These are phyloP conservation scores for Oncorhynchus nerka DNA, from an alignment of 2,113 vertebrate species.

Conservation along the genomic window DNA sequence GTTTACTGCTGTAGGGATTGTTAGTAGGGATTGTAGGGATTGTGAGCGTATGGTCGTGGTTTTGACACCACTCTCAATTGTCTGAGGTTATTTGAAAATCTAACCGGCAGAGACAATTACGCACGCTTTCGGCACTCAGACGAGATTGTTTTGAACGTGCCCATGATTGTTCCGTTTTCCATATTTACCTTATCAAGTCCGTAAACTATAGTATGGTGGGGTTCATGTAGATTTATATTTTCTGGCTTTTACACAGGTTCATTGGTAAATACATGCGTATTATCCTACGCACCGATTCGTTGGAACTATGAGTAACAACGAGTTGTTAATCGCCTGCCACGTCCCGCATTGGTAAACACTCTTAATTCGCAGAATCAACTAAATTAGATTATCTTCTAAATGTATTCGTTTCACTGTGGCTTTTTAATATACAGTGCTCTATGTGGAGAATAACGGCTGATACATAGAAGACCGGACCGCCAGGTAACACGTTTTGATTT, in stretches of 20 bases:
- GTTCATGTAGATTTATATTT: not conserved
- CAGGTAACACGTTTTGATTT: too few species aligned
- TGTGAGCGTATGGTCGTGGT: constrained; percentile 7
- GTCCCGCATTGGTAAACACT: constrained; percentile 41
- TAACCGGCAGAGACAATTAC: constrained; percentile 6
- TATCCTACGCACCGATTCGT: constrained; percentile 43
- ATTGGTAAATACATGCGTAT: constrained; percentile 59
- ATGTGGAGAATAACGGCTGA: not conserved
- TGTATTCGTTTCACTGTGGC: not conserved
- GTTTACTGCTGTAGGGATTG: constrained; percentile 7
- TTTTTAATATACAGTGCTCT: not conserved
- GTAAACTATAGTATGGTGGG: constrained; percentile 7
- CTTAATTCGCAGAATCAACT: constrained; percentile 58
- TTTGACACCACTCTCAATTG: constrained; percentile 28
- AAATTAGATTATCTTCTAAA: constrained; percentile 31
- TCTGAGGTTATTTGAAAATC: not conserved
- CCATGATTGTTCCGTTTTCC: constrained; percentile 27
- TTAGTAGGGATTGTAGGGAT: constrained; percentile 11
- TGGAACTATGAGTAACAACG: constrained; percentile 43
- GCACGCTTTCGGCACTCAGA: not conserved
- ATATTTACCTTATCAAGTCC: constrained; percentile 12
- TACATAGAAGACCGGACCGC: too few species aligned
- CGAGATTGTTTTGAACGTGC: not conserved
- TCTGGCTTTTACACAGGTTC: constrained; percentile 10
- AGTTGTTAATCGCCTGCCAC: constrained; percentile 58